A percentile compares a stretch with the other conserved stretches of the same genome.
Evolutionary conservation across 2,797 vertebrate genomes (phyloP).

Genomic region (Falco berigora): DNA sequence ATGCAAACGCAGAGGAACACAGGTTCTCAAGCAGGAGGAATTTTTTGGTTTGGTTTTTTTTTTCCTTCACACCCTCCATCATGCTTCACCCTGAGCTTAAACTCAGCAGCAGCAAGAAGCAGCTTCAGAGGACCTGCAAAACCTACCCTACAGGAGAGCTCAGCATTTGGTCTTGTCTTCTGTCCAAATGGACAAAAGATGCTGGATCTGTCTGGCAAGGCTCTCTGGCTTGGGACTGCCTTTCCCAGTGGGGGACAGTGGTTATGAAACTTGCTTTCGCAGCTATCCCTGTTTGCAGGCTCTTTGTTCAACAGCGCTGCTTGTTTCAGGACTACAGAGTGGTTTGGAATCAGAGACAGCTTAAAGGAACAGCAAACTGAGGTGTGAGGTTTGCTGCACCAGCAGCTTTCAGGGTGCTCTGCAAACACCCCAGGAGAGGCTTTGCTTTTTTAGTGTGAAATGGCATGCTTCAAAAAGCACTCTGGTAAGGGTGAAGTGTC

Average conservation of each 20-base stretch:
- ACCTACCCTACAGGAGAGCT: not conserved
- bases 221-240: not conserved
- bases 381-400: not conserved
- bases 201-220: slow-evolving; percentile 10
- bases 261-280: slow-evolving; percentile 30
- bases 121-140: slow-evolving; percentile 3
- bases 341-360: not conserved
- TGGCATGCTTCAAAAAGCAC: not conserved
- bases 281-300: slow-evolving; percentile 15
- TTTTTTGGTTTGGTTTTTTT: not conserved
- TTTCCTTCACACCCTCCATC: not conserved
- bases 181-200: slow-evolving; percentile 45
- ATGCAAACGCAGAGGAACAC: not conserved
- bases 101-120: not conserved
- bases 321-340: not conserved
- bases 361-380: not conserved
- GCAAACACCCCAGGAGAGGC: not conserved
- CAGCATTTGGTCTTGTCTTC: not conserved
- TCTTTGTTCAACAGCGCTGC: not conserved
- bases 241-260: not conserved
- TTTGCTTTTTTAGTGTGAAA: not conserved
- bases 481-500: not conserved
- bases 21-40: not conserved
- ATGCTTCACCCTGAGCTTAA: not conserved
- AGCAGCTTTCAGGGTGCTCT: not conserved